Base-by-base conservation (phyloP, 2,797 vertebrate species). In the Pygocentrus nattereri region DNA sequence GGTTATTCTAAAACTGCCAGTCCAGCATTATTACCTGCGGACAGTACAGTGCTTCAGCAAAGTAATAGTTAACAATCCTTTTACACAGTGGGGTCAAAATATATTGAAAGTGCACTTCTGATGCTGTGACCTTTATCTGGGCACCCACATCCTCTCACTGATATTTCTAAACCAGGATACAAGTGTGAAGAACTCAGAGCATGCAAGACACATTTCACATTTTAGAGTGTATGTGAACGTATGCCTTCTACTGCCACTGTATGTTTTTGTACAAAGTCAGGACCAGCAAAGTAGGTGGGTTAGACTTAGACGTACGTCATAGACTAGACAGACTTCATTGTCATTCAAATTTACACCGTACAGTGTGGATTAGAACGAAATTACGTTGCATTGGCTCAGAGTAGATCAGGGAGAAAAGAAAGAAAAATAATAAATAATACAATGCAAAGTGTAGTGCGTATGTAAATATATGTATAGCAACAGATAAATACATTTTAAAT, bases 91-190 rank as follows among this genome's bases (percentile, higher is more conserved):
- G 79, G 62, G 52, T 54, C 49, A 74, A 31, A 76, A 82, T 58
- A 58, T 62, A n/a, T 64, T 31, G 18, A 16, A 50, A 30, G 16
- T 30, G 18, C 68, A 71, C 52, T 81, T 74, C 31, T 67, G n/a
- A 65, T 59, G 21, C 34, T 16, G 62, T 85, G 77, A 85, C 79
- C 80, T 84, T 87, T 81, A 87, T 81, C 49, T 59, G 38, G 49
- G 74, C 70, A 81, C 69, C 78, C 79, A 87, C 64, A 77, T 85
- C 79, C 73, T 82, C 44, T 67, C 0, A 72, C 49, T 50, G 73
- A 82, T 78, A 77, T 74, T 80, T 84, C 25, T 62, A 21, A 79
- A 31, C 41, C 25, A 44, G 34, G 34, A 2, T 68, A 21, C 61
- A 62, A 81, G 25, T 49, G 70, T 56, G 31, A 25, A 62, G 25